Conservation (phyloP, 1,140 invertebrate genomes). For the Meloidogyne floridensis region DNA sequence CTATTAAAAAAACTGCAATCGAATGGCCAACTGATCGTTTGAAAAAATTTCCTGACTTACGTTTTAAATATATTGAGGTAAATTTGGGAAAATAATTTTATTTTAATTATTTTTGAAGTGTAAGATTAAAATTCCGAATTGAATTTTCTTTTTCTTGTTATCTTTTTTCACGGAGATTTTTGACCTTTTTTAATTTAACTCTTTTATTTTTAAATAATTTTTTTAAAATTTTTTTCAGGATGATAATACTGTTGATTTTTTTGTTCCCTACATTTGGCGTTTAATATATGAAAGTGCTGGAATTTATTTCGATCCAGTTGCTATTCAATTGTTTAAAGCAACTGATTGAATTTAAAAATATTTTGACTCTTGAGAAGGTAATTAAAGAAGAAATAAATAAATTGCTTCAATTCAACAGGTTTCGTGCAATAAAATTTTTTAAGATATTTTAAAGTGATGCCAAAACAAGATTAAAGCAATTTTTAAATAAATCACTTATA, state of each 20-base stretch:
- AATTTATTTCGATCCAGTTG: constrained; percentile 74
- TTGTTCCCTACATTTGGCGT: constrained; percentile 97
- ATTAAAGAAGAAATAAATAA: background rate
- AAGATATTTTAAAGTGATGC: background rate
- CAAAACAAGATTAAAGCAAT: too few relatives aligned
- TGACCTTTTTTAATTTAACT: too few relatives aligned
- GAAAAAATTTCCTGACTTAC: constrained; percentile 89
- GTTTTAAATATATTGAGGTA: constrained; percentile 93
- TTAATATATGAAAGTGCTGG: constrained; percentile 80
- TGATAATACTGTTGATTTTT: constrained; percentile 96
- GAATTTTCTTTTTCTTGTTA: background rate
- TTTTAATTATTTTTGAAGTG: background rate
- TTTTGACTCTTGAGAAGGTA: background rate
- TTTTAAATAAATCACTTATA: background rate
- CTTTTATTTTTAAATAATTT: background rate
- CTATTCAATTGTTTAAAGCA: constrained; percentile 45
- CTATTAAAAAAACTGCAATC: constrained; percentile 81
- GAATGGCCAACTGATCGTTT: constrained; percentile 88
- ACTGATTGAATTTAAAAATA: background rate
- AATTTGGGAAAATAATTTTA: background rate
- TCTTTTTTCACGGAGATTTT: background rate
- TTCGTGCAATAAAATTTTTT: constrained; percentile 3
- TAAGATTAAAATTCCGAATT: background rate
- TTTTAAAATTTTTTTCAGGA: constrained; percentile 69
- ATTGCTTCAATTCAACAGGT: background rate